Evolutionary conservation across 2,888 invertebrate genomes (phyloP).

Genomic region (Agrypnus murinus): DNA sequence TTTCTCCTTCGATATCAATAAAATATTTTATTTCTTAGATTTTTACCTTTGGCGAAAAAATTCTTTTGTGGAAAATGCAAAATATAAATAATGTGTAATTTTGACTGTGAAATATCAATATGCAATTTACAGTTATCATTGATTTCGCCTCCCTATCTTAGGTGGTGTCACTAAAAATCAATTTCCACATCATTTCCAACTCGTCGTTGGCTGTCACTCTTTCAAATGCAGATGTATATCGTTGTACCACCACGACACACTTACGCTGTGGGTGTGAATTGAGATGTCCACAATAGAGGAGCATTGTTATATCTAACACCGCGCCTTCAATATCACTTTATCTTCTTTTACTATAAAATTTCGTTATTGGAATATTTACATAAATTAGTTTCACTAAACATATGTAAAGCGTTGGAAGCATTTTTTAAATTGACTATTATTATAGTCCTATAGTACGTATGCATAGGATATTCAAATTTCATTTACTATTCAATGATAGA

Average conservation of each 20-base stretch:
- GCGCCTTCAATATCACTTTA: slow-evolving; percentile 55
- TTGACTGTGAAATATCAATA: too few relatives aligned
- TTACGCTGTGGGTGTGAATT: slow-evolving; percentile 63
- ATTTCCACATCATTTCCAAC: slow-evolving; percentile 69
- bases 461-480: too few relatives aligned
- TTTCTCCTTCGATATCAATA: too few relatives aligned
- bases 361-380: slow-evolving; percentile 54
- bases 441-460: too few relatives aligned
- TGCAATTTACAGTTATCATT: too few relatives aligned
- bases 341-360: slow-evolving; percentile 49
- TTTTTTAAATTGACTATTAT: too few relatives aligned
- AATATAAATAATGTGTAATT: too few relatives aligned
- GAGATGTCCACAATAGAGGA: slow-evolving; percentile 58
- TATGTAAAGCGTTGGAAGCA: too few relatives aligned
- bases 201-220: slow-evolving; percentile 66
- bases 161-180: slow-evolving; percentile 62
- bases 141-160: slow-evolving; percentile 37
- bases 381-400: slow-evolving; percentile 50
- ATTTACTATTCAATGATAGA: too few relatives aligned
- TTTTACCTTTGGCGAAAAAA: too few relatives aligned
- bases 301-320: slow-evolving; percentile 52
- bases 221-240: slow-evolving; percentile 69
- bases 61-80: too few relatives aligned
- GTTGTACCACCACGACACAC: slow-evolving; percentile 64
- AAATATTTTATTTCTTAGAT: not conserved